phyloP scores from a whole-genome alignment of 2,888 invertebrate species.

The Aporophyla lueneburgensis region DNA sequence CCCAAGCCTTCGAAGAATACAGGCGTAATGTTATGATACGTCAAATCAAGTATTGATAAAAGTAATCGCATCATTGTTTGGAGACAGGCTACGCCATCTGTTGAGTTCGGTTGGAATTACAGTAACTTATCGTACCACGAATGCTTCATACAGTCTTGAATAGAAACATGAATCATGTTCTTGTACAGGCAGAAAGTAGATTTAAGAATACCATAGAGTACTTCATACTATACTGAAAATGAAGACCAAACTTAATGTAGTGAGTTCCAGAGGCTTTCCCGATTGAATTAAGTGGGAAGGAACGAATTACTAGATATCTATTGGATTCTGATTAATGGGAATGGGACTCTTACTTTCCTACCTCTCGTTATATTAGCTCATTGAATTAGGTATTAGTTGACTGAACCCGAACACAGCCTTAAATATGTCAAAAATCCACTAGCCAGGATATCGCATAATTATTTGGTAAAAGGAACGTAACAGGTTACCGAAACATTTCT shows the following conservation, averaged over 20 bases:
- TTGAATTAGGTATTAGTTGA: background rate
- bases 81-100: slow-evolving; percentile 45
- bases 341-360: background rate
- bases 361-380: background rate
- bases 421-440: no score
- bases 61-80: background rate
- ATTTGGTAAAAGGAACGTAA: background rate
- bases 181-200: background rate
- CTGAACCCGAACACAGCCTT: background rate
- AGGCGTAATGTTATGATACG: background rate
- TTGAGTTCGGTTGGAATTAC: background rate
- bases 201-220: background rate
- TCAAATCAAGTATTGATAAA: background rate
- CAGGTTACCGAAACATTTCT: background rate
- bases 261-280: background rate
- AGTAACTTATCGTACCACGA: background rate
- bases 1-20: background rate
- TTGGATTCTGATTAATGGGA: background rate
- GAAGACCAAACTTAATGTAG: background rate
- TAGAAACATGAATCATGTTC: slow-evolving; percentile 7
- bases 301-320: background rate
- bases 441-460: no score
- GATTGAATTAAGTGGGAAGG: background rate
- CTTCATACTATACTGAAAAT: no score
- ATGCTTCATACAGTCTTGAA: slow-evolving; percentile 12